Base-by-base conservation (phyloP, 2,113 vertebrate species). In the Calypte anna region DNA sequence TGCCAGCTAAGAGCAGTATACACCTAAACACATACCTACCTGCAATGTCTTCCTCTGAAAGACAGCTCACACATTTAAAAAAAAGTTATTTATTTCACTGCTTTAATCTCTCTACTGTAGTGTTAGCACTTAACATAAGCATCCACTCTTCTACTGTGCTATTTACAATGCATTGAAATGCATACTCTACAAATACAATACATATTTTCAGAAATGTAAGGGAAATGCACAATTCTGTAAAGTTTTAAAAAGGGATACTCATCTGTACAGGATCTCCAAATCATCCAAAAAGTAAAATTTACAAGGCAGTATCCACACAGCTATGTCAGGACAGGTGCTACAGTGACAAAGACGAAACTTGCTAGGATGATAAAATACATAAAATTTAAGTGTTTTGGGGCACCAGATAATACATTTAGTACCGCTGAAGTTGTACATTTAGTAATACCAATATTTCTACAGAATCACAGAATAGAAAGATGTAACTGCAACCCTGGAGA, bases 121-220 rank as follows among this genome's bases (percentile, higher is more conserved):
- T 97, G 97, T 98, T 98, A 98, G 97, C 95, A 97, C 88, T 97
- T 90, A 96, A 97, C 97, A 91, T 94, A 96, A 97, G 93, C 93
- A 96, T 97, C 82, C 86, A 95, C 94, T 97, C 94, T 91, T 94
- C 97, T 97, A 97, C 93, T 86, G 36, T 95, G 54, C 96, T 98
- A 98, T 98, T 97, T 98, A 98, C 97, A 98, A 72, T 81, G 94
- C 94, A 95, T 77, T 94, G 91, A 91, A 88, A 86, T 95, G 95
- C 95, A 97, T 97, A 94, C 93, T 97, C 97, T 97, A 98, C 97
- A 98, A 97, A 98, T 96, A 98, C 97, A 97, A 97, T 97, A 97
- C 96, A 97, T 94, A 96, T 94, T 96, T 95, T 94, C 70, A 97
- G 97, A 97, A 96, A 96, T 82, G 59, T 96, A 94, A 66, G 88